Evolutionary conservation across 2,113 vertebrate species (phyloP), one percentile per base, ranked within the genome.

Genomic region (Neofelis nebulosa): DNA sequence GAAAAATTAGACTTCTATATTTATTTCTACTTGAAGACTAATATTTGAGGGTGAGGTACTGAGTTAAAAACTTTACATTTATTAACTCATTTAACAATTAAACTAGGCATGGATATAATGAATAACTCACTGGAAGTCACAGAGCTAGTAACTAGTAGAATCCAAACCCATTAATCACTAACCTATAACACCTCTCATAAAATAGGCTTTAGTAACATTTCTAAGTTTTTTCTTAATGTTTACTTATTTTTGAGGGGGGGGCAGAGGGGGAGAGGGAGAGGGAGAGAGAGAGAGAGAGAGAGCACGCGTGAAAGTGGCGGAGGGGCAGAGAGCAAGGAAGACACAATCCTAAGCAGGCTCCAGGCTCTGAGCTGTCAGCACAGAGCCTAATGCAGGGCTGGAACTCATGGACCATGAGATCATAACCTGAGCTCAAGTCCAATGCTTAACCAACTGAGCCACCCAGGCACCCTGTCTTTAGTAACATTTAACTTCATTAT

Each of bases 41-140:
- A 90, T 29, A 95, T 74, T 52, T 94, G 25, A 90, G 45, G 69
- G 13, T 80, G 73, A 87, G 14, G 78, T 65, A 88, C 45, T 80
- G 48, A 63, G 23, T 73, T 94, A 91, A 91, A 89, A 41, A 93
- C 23, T 89, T 94, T 74, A 57, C 27, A 92, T 91, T 89, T 79
- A 89, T 76, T 94, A 93, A 93, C 41, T 92, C 29, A 69, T 92
- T 55, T 88, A 91, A 84, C 92, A 92, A 52, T 92, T 95, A 85
- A 94, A 91, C 65, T 91, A 93, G 33, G 38, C 29, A 91, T 9
- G 57, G 41, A 82, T 82, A 79, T n/a, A 89, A 93, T 45, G 33
- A 55, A 3, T 29, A 98, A 97, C 25, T 82, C 79, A 92, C 14
- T 45, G 79, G 63, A 81, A 95, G 52, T 52, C 63, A 95, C 55